Evolutionary conservation across 2,888 invertebrate genomes (phyloP), one percentile per base, ranked within the genome.

Genomic region (Strigamia transsilvanica): DNA sequence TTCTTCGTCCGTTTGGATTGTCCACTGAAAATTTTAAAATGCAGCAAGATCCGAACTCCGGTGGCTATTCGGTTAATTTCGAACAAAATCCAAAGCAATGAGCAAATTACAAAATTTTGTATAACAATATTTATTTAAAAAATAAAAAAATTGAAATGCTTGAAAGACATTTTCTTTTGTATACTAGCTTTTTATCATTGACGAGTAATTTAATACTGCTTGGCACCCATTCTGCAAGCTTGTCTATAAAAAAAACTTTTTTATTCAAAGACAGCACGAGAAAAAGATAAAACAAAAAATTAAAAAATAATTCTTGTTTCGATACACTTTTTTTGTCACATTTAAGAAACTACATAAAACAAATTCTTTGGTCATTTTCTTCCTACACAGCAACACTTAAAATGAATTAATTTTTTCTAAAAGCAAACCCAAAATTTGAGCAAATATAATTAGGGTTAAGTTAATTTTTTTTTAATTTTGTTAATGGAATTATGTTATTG

Each of bases 21-120:
- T 89, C 89, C 0, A 89, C 89, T 23, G 87, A 89, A 79, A 90
- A 90, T 85, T 90, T 90, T 85, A 85, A 90, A 83, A 82, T 90
- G 82, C 86, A 88, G 66, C 87, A 89, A 84, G 88, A 90, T 84
- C 89, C 89, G 12, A 86, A 86, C 51, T 86, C 87, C 42, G 90
- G 90, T 18, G 87, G 88, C 7, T 90, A 90, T 84, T 88, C 88
- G 18, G 86, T 90, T 7, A 88, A 89, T 83, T 89, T 90, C 84
- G 73, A 81, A 21, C 81, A 81, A 66, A 34, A 21, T 23, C 9
- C 73, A 27, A 73, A 73, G 10, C 10, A 88, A 87, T 84, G 38
- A 79, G 18, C 15, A 79, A 79, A 38, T 42, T 38, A 21, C 13
- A 32, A 18, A 51, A 56, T n/a, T 56, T 38, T 79, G 79, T 23